A percentile compares a stretch with the other conserved stretches of the same genome.
Conservation (phyloP, 2,888 invertebrate genomes). For the Xanthia togata region DNA sequence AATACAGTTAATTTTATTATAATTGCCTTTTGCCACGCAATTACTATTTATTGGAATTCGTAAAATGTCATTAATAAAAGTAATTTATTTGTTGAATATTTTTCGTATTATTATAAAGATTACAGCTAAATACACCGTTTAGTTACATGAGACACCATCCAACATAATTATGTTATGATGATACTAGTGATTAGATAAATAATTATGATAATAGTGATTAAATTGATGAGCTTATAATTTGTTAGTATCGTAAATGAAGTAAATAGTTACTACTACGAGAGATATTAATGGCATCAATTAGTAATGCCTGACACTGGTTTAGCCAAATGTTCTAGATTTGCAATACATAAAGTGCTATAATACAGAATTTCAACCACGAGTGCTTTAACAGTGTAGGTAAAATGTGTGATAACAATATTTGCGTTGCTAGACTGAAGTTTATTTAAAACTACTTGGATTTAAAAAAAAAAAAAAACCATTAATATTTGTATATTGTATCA, state of each 20-base stretch:
- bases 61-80: not conserved
- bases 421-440: not conserved
- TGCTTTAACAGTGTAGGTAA: not conserved
- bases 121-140: not conserved
- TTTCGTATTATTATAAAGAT: not conserved
- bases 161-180: slow-evolving; percentile 16
- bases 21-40: slow-evolving; percentile 18
- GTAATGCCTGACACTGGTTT: not conserved
- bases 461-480: too few species aligned
- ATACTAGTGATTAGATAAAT: slow-evolving; percentile 16
- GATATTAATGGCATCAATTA: not conserved
- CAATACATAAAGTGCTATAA: not conserved
- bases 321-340: not conserved
- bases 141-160: not conserved
- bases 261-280: not conserved
- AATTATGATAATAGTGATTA: slow-evolving; percentile 25
- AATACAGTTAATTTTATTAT: slow-evolving; percentile 14
- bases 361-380: not conserved
- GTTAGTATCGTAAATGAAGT: not conserved
- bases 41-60: not conserved
- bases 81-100: not conserved
- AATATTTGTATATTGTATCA: too few species aligned
- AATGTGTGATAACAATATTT: not conserved
- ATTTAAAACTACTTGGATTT: not conserved
- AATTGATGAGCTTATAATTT: slow-evolving; percentile 24